Evolutionary conservation across 2,113 vertebrate genomes (phyloP), one percentile per base, ranked within the genome.

Genomic region (Himantopus leucocephalus): DNA sequence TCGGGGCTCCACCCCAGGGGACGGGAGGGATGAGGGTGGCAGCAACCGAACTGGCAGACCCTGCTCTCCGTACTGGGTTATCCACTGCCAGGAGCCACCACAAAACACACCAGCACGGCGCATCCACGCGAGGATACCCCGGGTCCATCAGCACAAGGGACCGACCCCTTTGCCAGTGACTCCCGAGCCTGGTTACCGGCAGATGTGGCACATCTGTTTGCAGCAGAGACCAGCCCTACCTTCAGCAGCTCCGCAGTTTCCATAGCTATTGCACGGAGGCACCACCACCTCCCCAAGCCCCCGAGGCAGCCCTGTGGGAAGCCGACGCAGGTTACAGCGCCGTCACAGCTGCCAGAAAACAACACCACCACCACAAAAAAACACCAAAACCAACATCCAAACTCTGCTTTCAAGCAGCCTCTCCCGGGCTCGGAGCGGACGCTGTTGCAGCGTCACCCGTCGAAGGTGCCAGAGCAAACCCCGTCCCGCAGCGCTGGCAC

Each of bases 401-500:
- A 32, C 39, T 47, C 43, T 10, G 22, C 76, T 35, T 29, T 10
- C 27, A 19, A 39, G 35, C 48, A 82, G 41, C 55, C 10, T 20
- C 55, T 50, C n/a, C 21, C 21, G 8, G 47, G 29, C 37, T 45
- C 3, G 22, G 63, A 29, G 34, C 7, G 1, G 76, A 19, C 14
- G 59, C 53, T 39, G 22, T 10, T 6, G 10, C 47, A 43, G 39
- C 50, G 72, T 78, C 13, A 2, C 27, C 67, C 39, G 0, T 6
- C 9, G 32, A 20, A 85, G 56, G 24, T 17, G 16, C 35, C 68
- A 3, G 3, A 87, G 72, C 35, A 26, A 67, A n/a, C 5, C 81
- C 62, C 8, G 3, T 20, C 80, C 50, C 4, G 0, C n/a, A 11
- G 39, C 4, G 0, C 47, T 4, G 9, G 34, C 41, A 56, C 74